A percentile compares a stretch with the other conserved stretches of the same genome.
phyloP scores from a whole-genome alignment of 2,797 vertebrate genomes.

The Clarias platycephalus region DNA sequence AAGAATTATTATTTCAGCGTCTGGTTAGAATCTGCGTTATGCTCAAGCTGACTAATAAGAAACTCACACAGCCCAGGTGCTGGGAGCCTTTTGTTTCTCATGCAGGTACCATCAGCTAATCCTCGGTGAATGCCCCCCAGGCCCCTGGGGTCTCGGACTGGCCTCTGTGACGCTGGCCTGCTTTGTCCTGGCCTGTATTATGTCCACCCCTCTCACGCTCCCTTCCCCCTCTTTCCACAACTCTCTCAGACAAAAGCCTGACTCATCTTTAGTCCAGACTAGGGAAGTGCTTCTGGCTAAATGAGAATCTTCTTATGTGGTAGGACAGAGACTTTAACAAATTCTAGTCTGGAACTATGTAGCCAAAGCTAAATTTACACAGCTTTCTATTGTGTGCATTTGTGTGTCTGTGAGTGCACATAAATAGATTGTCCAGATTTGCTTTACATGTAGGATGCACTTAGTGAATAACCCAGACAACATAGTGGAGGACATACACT shows the following conservation, averaged over 20 bases:
- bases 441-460: background rate
- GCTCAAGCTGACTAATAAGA: slow-evolving; percentile 14
- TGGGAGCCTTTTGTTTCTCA: slow-evolving; percentile 31
- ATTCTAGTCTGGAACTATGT: slow-evolving; percentile 20
- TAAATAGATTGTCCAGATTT: background rate
- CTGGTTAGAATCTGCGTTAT: slow-evolving; percentile 20
- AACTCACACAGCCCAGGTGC: slow-evolving; percentile 34
- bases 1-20: slow-evolving; percentile 4
- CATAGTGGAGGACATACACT: background rate
- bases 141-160: slow-evolving; percentile 33
- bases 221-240: slow-evolving; percentile 42
- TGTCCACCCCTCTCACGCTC: slow-evolving; percentile 35
- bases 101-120: slow-evolving; percentile 44
- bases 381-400: background rate
- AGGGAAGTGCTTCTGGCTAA: slow-evolving; percentile 38
- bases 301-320: slow-evolving; percentile 46
- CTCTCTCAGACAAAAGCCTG: slow-evolving; percentile 52
- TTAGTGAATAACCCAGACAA: background rate
- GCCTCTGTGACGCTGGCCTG: slow-evolving; percentile 35
- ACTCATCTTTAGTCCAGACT: slow-evolving; percentile 55
- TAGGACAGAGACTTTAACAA: slow-evolving; percentile 12
- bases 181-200: slow-evolving; percentile 44
- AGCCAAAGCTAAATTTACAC: slow-evolving; percentile 15
- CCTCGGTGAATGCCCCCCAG: slow-evolving; percentile 32
- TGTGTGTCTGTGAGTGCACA: background rate